phyloP scores from a whole-genome alignment of 2,113 vertebrate species.

The Calyptommatus sinebrachiatus region DNA sequence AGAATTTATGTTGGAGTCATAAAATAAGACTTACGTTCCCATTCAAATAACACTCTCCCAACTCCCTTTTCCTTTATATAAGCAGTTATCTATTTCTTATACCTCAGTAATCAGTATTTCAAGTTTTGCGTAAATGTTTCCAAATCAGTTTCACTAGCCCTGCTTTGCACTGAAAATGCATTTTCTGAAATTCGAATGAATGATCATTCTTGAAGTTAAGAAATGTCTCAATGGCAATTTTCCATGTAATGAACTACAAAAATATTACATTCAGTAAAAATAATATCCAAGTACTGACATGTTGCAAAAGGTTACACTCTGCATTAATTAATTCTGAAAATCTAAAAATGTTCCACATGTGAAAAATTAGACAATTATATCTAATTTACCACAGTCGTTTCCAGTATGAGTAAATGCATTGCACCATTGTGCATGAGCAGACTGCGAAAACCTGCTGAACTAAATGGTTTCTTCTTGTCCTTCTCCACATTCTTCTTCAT shows the following conservation, averaged over 20 bases:
- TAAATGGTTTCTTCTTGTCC: too few species aligned
- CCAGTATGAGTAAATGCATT: conserved; percentile 15
- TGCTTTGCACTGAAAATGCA: conserved; percentile 24
- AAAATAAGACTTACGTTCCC: background rate
- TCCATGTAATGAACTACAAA: conserved; percentile 52
- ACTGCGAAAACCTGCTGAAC: background rate
- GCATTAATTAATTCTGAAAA: conserved; percentile 59
- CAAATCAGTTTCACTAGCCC: conserved; percentile 37
- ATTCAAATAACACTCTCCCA: background rate
- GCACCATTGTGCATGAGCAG: background rate
- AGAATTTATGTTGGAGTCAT: rapidly evolving
- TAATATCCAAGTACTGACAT: conserved; percentile 36
- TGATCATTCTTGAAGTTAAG: conserved; percentile 42
- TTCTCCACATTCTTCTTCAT: too few species aligned
- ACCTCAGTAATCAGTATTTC: background rate
- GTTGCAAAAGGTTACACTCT: conserved; percentile 50
- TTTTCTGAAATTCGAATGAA: conserved; percentile 36
- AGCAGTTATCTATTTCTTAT: conserved; percentile 1
- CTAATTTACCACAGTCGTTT: conserved; percentile 35
- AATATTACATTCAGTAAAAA: conserved; percentile 53
- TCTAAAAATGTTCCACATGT: conserved; percentile 51
- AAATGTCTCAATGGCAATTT: conserved; percentile 50
- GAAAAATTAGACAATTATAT: conserved; percentile 51
- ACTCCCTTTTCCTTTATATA: background rate
- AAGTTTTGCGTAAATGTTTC: conserved; percentile 32